Conservation (phyloP, 1,140 invertebrate genomes). For the Magallana ariakensis region DNA sequence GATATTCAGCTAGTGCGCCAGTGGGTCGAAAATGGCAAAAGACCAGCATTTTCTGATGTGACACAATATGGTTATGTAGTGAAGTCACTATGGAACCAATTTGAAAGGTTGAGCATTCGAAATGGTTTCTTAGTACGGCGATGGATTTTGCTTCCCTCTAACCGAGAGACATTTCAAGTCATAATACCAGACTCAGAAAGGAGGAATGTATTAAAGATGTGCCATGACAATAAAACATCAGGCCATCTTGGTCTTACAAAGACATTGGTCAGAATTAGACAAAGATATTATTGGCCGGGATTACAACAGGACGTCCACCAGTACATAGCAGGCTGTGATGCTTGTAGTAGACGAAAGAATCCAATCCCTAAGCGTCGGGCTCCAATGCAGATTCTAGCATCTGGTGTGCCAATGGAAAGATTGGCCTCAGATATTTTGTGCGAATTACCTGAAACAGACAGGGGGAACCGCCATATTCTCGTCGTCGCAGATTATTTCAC, state of each 20-base stretch:
- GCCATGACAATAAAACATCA: constrained; percentile 16
- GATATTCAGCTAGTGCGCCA: constrained; percentile 6
- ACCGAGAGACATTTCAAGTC: constrained; percentile 77
- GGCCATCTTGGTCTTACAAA: constrained; percentile 37
- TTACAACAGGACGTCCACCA: neutral
- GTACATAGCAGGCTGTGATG: constrained; percentile 8
- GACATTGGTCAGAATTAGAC: constrained; percentile 13
- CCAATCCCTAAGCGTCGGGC: neutral
- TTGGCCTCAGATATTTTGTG: constrained; percentile 33
- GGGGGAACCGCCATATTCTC: constrained; percentile 2
- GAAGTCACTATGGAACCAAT: constrained; percentile 40
- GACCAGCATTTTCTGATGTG: neutral
- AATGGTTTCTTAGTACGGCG: neutral
- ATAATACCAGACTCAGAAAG: constrained; percentile 2
- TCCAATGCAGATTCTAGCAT: constrained; percentile 17
- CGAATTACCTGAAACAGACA: constrained; percentile 22
- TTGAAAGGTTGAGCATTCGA: constrained; percentile 19
- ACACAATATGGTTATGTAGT: neutral
- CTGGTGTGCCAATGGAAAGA: constrained; percentile 32
- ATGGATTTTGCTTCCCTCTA: constrained; percentile 63
- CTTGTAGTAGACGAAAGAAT: neutral
- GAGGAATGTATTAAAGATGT: neutral
- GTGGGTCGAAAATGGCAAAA: neutral
- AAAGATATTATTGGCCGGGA: constrained; percentile 27
- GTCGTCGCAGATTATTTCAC: constrained; percentile 24